A percentile compares a stretch with the other conserved stretches of the same genome.
These are phyloP conservation scores for Quadroppia sp. DNA, from an alignment of 2,888 invertebrate species.

Conservation along the genomic window DNA sequence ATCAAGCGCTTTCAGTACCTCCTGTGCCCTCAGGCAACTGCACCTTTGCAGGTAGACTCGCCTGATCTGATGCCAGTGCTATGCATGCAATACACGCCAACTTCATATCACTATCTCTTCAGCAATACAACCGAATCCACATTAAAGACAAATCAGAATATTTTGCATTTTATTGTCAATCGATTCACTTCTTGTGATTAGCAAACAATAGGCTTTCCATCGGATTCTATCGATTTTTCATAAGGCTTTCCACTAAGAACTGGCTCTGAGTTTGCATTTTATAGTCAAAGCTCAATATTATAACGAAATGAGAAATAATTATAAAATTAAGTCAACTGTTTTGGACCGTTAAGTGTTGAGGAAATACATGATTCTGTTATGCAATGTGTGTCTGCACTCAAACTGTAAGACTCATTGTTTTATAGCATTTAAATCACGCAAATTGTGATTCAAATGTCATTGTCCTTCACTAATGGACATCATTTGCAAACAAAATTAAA, in stretches of 20 bases:
- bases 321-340: slow-evolving; percentile 31
- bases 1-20: slow-evolving; percentile 22
- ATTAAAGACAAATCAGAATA: background rate
- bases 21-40: slow-evolving; percentile 36
- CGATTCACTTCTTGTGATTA: background rate
- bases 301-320: background rate
- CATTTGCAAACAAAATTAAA: background rate
- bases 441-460: slow-evolving; percentile 22
- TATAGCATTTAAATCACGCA: slow-evolving; percentile 19
- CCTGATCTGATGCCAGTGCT: slow-evolving; percentile 30
- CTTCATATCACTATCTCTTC: slow-evolving; percentile 14
- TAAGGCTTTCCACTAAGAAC: background rate
- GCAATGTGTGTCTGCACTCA: slow-evolving; percentile 24
- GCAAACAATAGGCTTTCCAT: background rate
- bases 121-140: background rate
- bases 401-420: slow-evolving; percentile 23
- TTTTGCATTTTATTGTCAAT: slow-evolving; percentile 16
- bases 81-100: slow-evolving; percentile 29
- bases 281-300: background rate
- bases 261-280: background rate
- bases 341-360: slow-evolving; percentile 31
- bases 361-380: slow-evolving; percentile 23
- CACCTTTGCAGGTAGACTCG: slow-evolving; percentile 37
- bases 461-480: slow-evolving; percentile 36
- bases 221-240: background rate